Conservation (phyloP, 2,797 vertebrate species). For the Peromyscus melanophrys region DNA sequence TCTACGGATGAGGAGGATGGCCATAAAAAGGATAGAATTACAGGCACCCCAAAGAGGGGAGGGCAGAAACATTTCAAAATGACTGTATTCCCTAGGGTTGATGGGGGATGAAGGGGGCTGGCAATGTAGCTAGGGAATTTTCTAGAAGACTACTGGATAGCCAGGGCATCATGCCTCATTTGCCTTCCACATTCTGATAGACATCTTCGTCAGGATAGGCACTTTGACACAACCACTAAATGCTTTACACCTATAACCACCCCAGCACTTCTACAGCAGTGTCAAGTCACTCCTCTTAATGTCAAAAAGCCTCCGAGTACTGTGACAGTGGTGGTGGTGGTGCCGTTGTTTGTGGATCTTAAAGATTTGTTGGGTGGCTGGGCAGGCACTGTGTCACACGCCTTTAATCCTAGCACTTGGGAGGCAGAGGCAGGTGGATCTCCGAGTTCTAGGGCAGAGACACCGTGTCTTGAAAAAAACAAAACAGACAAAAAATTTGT, state of each 20-base stretch:
- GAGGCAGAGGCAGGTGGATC: not conserved
- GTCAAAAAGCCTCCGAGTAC: not conserved
- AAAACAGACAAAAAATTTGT: not conserved
- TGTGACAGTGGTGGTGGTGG: not conserved
- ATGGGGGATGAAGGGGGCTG: not conserved
- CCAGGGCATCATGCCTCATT: not conserved
- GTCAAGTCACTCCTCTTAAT: not conserved
- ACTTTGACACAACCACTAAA: not conserved
- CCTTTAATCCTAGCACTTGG: not conserved
- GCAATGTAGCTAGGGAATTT: not conserved
- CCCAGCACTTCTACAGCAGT: not conserved
- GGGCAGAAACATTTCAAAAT: conserved; percentile 1
- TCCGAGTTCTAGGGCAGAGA: not conserved
- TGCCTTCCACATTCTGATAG: not conserved
- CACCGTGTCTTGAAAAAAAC: not conserved
- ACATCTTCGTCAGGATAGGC: not conserved
- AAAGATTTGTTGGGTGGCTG: not conserved
- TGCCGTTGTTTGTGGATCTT: not conserved
- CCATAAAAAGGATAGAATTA: conserved; percentile 54
- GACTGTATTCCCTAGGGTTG: not conserved
- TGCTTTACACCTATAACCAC: not conserved
- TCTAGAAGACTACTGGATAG: conserved; percentile 13
- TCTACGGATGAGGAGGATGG: conserved; percentile 20
- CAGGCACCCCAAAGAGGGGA: not conserved
- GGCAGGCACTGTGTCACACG: not conserved